Conservation (phyloP, 2,888 invertebrate species). For the Apotomis capreana region DNA sequence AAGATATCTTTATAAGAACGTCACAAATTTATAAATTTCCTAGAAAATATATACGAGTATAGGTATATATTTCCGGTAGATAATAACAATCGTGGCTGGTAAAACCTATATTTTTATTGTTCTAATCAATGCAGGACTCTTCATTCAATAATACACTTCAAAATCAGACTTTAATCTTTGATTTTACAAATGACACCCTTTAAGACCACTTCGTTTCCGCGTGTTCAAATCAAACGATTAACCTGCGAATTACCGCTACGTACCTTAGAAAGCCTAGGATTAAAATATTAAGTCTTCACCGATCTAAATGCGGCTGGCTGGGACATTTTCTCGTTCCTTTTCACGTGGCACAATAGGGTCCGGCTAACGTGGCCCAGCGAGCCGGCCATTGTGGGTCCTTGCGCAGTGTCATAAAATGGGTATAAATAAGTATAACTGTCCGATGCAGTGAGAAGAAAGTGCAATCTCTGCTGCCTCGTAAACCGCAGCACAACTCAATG, state of each 20-base stretch:
- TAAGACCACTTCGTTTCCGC: conserved; percentile 15
- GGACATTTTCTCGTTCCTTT: conserved; percentile 65
- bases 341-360: conserved; percentile 45
- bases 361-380: conserved; percentile 21
- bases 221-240: conserved; percentile 25
- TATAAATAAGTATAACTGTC: conserved; percentile 75
- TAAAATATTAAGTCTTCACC: conserved; percentile 65
- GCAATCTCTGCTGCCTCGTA: conserved; percentile 64
- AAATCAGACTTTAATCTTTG: no score
- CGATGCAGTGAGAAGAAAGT: conserved; percentile 63
- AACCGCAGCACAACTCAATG: conserved; percentile 73
- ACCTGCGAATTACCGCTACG: conserved; percentile 25
- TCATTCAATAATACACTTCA: neutral
- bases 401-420: conserved; percentile 49
- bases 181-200: no score
- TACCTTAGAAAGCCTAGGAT: conserved; percentile 30
- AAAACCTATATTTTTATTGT: no score
- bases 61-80: no score
- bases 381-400: conserved; percentile 43
- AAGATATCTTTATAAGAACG: no score
- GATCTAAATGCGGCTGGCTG: conserved; percentile 54
- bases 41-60: no score
- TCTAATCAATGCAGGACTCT: no score
- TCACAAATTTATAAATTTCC: no score
- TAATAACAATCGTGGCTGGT: no score